Base-by-base conservation (phyloP, 2,113 vertebrate genomes). In the Serilophus lunatus region DNA sequence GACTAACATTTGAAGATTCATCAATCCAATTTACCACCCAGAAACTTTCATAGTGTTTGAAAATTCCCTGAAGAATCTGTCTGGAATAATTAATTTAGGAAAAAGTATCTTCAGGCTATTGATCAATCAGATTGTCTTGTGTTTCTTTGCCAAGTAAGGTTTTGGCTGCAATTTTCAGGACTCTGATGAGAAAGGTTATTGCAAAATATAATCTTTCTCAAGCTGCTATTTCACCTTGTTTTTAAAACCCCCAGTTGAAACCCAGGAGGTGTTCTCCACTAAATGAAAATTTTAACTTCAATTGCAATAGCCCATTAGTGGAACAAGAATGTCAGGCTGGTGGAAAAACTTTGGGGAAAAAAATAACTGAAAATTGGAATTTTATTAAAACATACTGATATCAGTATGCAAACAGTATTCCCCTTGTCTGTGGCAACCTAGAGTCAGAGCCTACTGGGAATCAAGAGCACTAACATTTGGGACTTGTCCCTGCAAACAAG, bases 1-100 rank as follows among this genome's bases (percentile, higher is more conserved):
- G 89, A 78, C 29, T 94, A 94, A 29, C 42, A 85, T 78, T 81
- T 83, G 51, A 93, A 90, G 54, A 90, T 25, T 94, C 68, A 86
- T 88, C 71, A 44, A 51, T 70, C 51, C 35, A 70, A 63, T 88
- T 83, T 80, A 47, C 65, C 44, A 89, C 76, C 33, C 54, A 75
- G 86, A 71, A 92, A 83, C 4, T 47, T 88, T 70, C 50, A 42
- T 5, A 65, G 35, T 31, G 29, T 74, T 78, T 76, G 81, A 94
- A 63, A 85, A 88, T 66, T 95, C 82, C 72, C 79, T 51, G 42
- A 86, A 74, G 92, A 92, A 74, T 59, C 16, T 66, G 38, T 61
- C 68, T 93, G 35, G 54, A 83, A 70, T 7, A 56, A 83, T 88
- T 78, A 88, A 59, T 64, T 81, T 81, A 2, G 6, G 56, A 49